Percentiles rank a stretch among this genome's conserved stretches.
Evolutionary conservation across 2,888 invertebrate species (phyloP).

Genomic region (Machimus atricapillus): DNA sequence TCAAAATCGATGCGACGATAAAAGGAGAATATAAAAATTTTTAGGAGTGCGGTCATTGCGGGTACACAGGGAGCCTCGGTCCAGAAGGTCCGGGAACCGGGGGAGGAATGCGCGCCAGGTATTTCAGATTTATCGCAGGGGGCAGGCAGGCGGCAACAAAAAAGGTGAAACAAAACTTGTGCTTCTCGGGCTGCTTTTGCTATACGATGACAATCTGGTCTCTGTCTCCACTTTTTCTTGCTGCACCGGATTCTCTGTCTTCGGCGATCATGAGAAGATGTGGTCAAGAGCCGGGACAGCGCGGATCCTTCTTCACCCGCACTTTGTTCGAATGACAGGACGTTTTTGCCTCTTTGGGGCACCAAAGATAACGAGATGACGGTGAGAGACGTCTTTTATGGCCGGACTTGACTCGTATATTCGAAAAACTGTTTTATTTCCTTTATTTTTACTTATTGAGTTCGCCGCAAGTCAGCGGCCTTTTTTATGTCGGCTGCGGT

Average conservation of each 20-base stretch:
- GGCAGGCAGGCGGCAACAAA: conserved; percentile 34
- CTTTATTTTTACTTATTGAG: conserved; percentile 7
- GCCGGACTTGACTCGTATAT: conserved; percentile 34
- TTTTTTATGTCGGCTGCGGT: conserved; percentile 38
- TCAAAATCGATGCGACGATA: conserved; percentile 37
- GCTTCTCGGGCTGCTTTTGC: background rate
- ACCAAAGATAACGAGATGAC: conserved; percentile 32
- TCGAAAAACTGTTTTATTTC: background rate
- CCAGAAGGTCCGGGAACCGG: conserved; percentile 26
- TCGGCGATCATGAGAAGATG: conserved; percentile 33
- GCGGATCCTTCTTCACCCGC: conserved; percentile 39
- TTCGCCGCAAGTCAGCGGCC: conserved; percentile 28
- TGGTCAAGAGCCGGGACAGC: conserved; percentile 33
- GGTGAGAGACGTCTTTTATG: conserved; percentile 36
- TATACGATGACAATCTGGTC: conserved; percentile 38
- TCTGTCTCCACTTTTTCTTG: conserved; percentile 36
- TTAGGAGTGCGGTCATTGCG: conserved; percentile 36
- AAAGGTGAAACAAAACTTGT: background rate
- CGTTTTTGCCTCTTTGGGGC: conserved; percentile 4
- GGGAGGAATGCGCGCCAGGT: conserved; percentile 28
- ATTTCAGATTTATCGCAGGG: conserved; percentile 33
- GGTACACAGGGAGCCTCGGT: conserved; percentile 25
- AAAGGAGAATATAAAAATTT: conserved; percentile 33
- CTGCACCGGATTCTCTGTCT: conserved; percentile 29
- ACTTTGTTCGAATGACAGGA: conserved; percentile 38